Evolutionary conservation across 2,797 vertebrate genomes (phyloP), one percentile per base, ranked within the genome.

Genomic region (Ibycter americanus): DNA sequence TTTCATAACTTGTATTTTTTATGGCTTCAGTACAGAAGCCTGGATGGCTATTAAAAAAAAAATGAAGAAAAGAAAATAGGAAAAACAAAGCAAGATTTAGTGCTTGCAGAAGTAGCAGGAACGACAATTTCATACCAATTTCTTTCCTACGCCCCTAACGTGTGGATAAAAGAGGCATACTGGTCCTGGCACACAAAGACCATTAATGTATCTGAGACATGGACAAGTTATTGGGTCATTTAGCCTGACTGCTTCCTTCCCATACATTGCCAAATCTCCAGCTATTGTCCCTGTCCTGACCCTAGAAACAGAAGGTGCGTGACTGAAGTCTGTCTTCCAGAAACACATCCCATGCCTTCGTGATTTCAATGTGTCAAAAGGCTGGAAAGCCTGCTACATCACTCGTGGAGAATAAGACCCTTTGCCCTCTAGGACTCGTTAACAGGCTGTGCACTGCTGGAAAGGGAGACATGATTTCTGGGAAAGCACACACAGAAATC

Each of bases 31-130:
- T 96, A 96, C 89, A 96, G 82, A 83, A 94, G 83, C 23, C 77
- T 87, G 63, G 77, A 93, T 90, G 52, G 90, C 73, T 92, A 90
- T 97, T 96, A 88, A 91, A 94, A 84, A 81, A 83, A 81, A 77
- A 65, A 81, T 17, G 77, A 94, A 92, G 52, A 76, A 78, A 88
- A 82, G 59, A 77, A 96, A 96, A 93, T 81, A 93, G 76, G 79
- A 93, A 93, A 97, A 94, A 85, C 92, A 94, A 94, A 95, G 46
- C 56, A 88, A 97, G 93, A 95, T 87, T 96, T 92, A 96, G 94
- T 92, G 86, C 49, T 73, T 47, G 61, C n/a, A 90, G 70, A 81
- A 89, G 44, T 8, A 65, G 86, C 55, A 84, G 78, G 58, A 89
- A 87, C 0, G 1, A 68, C 83, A 67, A 78, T 92, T 92, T 82